Base-by-base conservation (phyloP, 2,888 invertebrate genomes). In the Drosophila yooni region DNA sequence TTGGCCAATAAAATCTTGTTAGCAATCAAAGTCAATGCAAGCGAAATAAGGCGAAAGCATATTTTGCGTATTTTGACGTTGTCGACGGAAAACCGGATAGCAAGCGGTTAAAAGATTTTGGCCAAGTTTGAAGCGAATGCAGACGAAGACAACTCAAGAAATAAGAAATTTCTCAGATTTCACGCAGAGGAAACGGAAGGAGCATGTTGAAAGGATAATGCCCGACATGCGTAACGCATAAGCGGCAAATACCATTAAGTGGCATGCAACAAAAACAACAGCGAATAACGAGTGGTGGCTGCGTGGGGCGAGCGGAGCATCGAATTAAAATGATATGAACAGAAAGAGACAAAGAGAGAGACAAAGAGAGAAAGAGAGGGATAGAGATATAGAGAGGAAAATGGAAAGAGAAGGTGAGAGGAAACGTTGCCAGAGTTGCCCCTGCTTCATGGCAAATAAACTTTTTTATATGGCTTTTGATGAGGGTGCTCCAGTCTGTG, bases 201-300 rank as follows among this genome's bases (percentile, higher is more conserved):
- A 75, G 70, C 75, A 67, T 76, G 69, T 60, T 74, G 74, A 87
- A 86, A 79, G 91, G 91, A 90, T 87, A 87, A 87, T 87, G 91
- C 87, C 82, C 77, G 82, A 79, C 90, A 87, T 87, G 90, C 86
- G 90, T 87, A 89, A 87, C 86, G 89, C 88, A 90, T 87, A 87
- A 87, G 91, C 87, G 85, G 85, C 84, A 90, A 89, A 87, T 87
- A 90, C 87, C 87, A 87, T 87, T 87, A 87, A 87, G 89, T 90
- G 87, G 70, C 88, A 89, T 76, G 64, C 74, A 53, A 48, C 70
- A 70, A 53, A 64, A 81, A 57, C 59, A 67, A 52, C 38, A 46
- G 31, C 46, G 60, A 74, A 68, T 53, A 48, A 73, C 36, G 60
- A 75, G 76, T 62, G 46, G 66, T 25, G 1, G 25, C 25, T 46